Percentiles rank a stretch among this genome's conserved stretches.
Evolutionary conservation across 2,113 vertebrate genomes (phyloP).

Genomic region (Mustela lutreola): DNA sequence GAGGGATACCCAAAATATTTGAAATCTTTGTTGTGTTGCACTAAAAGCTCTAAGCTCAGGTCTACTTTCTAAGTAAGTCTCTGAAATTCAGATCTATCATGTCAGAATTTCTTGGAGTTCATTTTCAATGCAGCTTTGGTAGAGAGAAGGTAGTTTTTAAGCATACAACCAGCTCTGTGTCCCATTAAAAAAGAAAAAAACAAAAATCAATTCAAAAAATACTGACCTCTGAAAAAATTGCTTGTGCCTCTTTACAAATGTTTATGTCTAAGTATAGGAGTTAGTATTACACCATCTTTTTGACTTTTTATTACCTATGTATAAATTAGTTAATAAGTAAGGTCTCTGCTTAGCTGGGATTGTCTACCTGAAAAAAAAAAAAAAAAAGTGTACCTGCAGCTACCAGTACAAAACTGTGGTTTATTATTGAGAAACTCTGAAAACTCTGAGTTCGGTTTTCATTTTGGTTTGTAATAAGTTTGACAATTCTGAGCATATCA

Average conservation of each 20-base stretch:
- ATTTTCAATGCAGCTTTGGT: not conserved
- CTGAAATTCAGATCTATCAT: not conserved
- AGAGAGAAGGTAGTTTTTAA: not conserved
- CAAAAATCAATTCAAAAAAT: not conserved
- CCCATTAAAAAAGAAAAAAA: not conserved
- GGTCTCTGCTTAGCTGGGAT: not conserved
- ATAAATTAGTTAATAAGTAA: constrained; percentile 8
- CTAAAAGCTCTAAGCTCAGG: not conserved
- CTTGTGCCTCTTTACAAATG: not conserved
- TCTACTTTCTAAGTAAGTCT: not conserved
- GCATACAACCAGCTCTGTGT: accelerated
- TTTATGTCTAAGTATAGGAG: not conserved
- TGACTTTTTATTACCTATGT: not conserved
- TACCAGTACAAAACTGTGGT: not conserved
- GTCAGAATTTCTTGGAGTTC: not conserved
- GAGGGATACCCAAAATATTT: not conserved
- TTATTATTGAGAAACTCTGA: constrained; percentile 4
- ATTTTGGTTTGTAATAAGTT: constrained; percentile 60
- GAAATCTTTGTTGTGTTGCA: not conserved
- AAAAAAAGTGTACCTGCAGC: not conserved
- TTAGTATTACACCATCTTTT: not conserved
- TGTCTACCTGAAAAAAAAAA: not conserved
- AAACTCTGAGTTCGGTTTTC: constrained; percentile 56
- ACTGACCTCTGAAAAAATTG: not conserved
- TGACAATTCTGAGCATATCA: constrained; percentile 32